phyloP scores from a whole-genome alignment of 2,888 invertebrate genomes.

The Lepidocyrtoides sp. region DNA sequence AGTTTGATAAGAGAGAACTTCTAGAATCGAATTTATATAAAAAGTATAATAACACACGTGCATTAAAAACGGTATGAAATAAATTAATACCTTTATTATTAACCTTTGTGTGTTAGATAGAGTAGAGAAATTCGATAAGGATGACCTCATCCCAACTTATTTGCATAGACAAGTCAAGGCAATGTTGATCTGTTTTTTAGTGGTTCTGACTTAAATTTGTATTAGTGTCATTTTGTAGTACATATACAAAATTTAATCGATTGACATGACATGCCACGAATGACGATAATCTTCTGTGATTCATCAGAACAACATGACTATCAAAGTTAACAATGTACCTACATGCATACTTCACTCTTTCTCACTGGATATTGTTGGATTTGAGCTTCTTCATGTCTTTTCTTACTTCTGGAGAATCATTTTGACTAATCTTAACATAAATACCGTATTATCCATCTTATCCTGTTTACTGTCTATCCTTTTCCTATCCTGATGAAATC shows the following conservation, averaged over 20 bases:
- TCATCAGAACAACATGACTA: too few relatives aligned
- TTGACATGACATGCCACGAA: background rate
- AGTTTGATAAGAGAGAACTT: background rate
- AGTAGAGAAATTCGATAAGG: slow-evolving; percentile 11
- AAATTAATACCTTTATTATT: slow-evolving; percentile 26
- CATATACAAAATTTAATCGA: background rate
- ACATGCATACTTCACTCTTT: too few relatives aligned
- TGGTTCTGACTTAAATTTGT: background rate
- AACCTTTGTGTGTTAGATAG: background rate
- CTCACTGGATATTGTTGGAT: too few relatives aligned
- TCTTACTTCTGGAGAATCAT: background rate
- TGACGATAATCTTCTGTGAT: background rate
- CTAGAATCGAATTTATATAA: too few relatives aligned
- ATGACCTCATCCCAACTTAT: slow-evolving; percentile 47
- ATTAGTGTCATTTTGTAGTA: background rate
- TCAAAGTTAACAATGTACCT: too few relatives aligned
- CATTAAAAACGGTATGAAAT: background rate
- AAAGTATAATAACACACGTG: background rate
- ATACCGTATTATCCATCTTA: background rate
- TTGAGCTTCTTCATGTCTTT: too few relatives aligned
- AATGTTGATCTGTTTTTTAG: slow-evolving; percentile 34
- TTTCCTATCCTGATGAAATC: background rate
- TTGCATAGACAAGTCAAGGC: slow-evolving; percentile 64
- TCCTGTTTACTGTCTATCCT: background rate
- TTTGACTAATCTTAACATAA: background rate